phyloP scores from a whole-genome alignment of 2,797 vertebrate species.

The Myotis vivesi region DNA sequence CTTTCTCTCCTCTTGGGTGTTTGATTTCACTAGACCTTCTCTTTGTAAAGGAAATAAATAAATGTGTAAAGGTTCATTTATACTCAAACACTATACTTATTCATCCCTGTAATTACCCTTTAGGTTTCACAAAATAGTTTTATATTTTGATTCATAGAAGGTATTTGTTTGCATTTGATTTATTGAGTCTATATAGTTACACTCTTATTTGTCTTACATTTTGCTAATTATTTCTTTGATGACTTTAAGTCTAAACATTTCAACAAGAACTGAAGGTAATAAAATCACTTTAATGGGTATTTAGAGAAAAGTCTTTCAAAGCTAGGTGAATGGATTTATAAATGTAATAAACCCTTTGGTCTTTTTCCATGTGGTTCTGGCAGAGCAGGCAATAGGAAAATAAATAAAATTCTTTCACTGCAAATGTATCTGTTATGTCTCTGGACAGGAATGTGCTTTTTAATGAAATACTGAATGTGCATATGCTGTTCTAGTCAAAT shows the following conservation, averaged over 20 bases:
- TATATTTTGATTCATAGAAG: neutral
- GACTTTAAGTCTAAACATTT: constrained; percentile 22
- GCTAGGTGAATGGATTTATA: constrained; percentile 58
- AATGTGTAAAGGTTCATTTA: neutral
- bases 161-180: neutral
- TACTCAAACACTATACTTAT: neutral
- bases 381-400: constrained; percentile 57
- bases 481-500: constrained; percentile 37
- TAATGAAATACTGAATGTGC: constrained; percentile 52
- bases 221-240: neutral
- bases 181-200: neutral
- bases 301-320: constrained; percentile 57
- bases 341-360: constrained; percentile 61
- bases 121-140: neutral
- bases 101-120: neutral
- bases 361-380: constrained; percentile 53
- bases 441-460: constrained; percentile 57
- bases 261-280: constrained; percentile 36
- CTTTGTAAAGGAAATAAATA: constrained; percentile 1
- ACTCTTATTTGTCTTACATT: constrained; percentile 21
- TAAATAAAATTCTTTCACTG: constrained; percentile 65
- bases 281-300: constrained; percentile 40
- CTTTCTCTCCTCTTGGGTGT: neutral
- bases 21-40: neutral
- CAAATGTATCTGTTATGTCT: constrained; percentile 61